phyloP scores from a whole-genome alignment of 1,140 invertebrate genomes.

The Drosophila repleta region DNA sequence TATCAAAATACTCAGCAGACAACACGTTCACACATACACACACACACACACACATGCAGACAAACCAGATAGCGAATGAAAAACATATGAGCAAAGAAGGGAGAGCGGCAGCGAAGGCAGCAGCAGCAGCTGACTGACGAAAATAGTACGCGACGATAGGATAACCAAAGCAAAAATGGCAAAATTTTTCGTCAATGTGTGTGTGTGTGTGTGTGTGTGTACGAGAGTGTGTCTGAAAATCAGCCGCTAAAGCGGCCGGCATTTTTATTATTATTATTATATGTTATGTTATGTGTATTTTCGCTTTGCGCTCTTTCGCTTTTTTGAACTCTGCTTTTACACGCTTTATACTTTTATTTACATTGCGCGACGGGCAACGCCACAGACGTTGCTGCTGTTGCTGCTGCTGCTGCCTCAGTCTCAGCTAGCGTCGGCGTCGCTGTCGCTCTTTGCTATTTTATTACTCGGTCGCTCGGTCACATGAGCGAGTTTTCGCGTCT shows the following conservation, averaged over 20 bases:
- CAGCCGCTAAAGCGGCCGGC: slow-evolving; percentile 76
- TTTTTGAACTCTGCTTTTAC: slow-evolving; percentile 53
- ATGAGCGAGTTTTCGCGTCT: slow-evolving; percentile 62
- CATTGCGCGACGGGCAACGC: slow-evolving; percentile 52
- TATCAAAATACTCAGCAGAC: slow-evolving; percentile 65
- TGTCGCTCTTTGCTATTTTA: slow-evolving; percentile 68
- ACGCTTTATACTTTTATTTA: slow-evolving; percentile 75
- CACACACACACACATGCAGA: slow-evolving; percentile 7
- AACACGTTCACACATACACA: slow-evolving; percentile 45
- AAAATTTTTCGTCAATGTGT: slow-evolving; percentile 43
- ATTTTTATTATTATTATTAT: slow-evolving; percentile 81
- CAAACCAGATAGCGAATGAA: slow-evolving; percentile 37
- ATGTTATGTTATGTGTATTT: slow-evolving; percentile 74
- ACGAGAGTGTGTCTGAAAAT: slow-evolving; percentile 49
- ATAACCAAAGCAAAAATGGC: slow-evolving; percentile 55
- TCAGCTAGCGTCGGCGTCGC: slow-evolving; percentile 20
- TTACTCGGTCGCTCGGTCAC: slow-evolving; percentile 73
- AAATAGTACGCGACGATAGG: slow-evolving; percentile 71
- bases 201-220: slow-evolving; percentile 44
- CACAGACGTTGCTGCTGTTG: slow-evolving; percentile 2
- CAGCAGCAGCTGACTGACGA: slow-evolving; percentile 69
- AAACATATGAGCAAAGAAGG: slow-evolving; percentile 58
- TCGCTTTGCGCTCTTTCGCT: slow-evolving; percentile 44
- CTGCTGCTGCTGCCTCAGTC: slow-evolving; percentile 2
- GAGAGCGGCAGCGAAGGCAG: slow-evolving; percentile 29